A percentile compares a stretch with the other conserved stretches of the same genome.
phyloP scores from a whole-genome alignment of 1,140 invertebrate species.

The Phortica variegata region DNA sequence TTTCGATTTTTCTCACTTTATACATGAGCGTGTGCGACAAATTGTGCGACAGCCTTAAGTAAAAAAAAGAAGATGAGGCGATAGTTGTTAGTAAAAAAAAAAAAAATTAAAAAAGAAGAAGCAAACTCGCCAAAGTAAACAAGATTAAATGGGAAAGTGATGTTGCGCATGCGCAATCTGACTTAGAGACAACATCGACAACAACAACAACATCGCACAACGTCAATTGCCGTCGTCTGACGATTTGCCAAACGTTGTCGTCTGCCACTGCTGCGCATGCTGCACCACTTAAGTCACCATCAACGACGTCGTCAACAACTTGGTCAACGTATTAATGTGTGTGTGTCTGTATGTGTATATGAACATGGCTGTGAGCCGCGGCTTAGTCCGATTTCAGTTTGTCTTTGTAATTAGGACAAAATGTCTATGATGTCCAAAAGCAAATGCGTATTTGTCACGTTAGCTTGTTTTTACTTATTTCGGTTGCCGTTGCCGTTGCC shows the following conservation, averaged over 20 bases:
- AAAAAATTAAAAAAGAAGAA: slow-evolving; percentile 10
- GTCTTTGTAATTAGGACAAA: slow-evolving; percentile 51
- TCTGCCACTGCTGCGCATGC: neutral
- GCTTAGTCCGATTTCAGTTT: slow-evolving; percentile 18
- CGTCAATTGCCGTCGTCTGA: slow-evolving; percentile 18
- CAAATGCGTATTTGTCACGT: slow-evolving; percentile 23
- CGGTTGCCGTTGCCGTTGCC: neutral
- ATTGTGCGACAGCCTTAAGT: slow-evolving; percentile 32
- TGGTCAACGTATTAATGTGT: no score
- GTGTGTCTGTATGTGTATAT: no score
- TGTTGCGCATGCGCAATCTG: slow-evolving; percentile 33
- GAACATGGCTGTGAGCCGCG: neutral
- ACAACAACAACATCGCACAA: no score
- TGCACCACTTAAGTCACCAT: slow-evolving; percentile 27
- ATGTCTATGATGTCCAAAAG: slow-evolving; percentile 51
- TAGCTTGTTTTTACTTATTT: no score
- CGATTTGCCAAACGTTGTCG: no score
- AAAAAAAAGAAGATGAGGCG: no score
- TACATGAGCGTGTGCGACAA: slow-evolving; percentile 40
- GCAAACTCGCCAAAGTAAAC: slow-evolving; percentile 34
- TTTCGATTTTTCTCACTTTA: slow-evolving; percentile 38
- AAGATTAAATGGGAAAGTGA: slow-evolving; percentile 53
- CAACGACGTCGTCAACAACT: slow-evolving; percentile 7
- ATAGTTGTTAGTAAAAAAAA: no score
- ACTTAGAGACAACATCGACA: no score